These are phyloP conservation scores for Zaprionus nigranus DNA, from an alignment of 1,140 invertebrate genomes.

Conservation along the genomic window DNA sequence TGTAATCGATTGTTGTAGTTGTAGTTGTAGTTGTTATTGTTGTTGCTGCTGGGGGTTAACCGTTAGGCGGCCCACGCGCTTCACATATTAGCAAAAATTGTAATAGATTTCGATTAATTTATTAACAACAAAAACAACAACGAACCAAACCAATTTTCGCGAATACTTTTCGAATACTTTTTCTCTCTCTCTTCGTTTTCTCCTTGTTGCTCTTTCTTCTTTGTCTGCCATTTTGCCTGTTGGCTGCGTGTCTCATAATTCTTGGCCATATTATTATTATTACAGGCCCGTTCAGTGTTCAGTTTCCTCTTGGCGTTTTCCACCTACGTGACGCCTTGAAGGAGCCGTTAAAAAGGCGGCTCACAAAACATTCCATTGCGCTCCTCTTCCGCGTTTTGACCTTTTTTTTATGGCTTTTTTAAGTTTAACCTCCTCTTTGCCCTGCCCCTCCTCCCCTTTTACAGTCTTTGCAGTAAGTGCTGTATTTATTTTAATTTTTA, in stretches of 20 bases:
- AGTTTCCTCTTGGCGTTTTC: constrained; percentile 35
- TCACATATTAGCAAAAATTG: constrained; percentile 72
- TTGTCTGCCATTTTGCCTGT: constrained; percentile 58
- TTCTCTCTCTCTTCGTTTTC: not conserved
- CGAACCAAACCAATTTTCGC: constrained; percentile 51
- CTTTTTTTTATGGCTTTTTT: constrained; percentile 50
- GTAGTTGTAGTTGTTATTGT: constrained; percentile 35
- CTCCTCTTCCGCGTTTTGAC: constrained; percentile 18
- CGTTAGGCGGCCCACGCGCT: constrained; percentile 62
- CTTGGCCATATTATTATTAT: constrained; percentile 57
- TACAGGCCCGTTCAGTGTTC: constrained; percentile 16
- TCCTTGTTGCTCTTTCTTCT: not conserved
- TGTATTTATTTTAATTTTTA: constrained; percentile 71
- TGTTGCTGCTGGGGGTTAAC: constrained; percentile 34
- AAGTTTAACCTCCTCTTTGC: constrained; percentile 29
- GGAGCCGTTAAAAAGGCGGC: constrained; percentile 60
- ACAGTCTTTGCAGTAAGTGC: constrained; percentile 30
- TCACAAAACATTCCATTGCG: constrained; percentile 55
- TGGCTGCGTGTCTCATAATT: constrained; percentile 65
- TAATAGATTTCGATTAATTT: constrained; percentile 79
- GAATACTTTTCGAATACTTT: constrained; percentile 20
- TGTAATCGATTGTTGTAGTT: constrained; percentile 73
- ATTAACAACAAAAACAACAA: constrained; percentile 53
- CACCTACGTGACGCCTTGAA: constrained; percentile 71
- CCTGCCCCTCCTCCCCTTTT: not conserved